Base-by-base conservation (phyloP, 1,140 invertebrate genomes). In the Globodera ellingtonae region DNA sequence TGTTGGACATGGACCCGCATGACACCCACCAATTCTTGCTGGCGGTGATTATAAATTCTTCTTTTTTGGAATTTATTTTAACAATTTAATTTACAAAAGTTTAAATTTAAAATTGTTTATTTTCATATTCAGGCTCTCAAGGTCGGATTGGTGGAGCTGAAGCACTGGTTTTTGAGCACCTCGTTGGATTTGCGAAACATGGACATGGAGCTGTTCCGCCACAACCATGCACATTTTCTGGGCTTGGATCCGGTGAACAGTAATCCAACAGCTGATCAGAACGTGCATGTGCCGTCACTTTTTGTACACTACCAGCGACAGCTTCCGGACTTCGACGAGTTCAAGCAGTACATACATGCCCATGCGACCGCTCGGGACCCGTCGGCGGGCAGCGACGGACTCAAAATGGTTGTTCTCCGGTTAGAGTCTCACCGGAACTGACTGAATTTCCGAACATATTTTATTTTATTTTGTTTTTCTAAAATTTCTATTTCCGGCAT, bases 201-300 rank as follows among this genome's bases (percentile, higher is more conserved):
- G 81, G 84, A 89, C 77, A 88, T 87, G 85, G 82, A 83, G 56
- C 73, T 89, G 10, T 89, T 89, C 65, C 82, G 88, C 9, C 86
- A 89, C 79, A 89, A 89, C 79, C 88, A 89, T 73, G 87, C 87
- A 10, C 82, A 88, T 46, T 89, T 89, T 81, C 80, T 89, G 65
- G 70, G 77, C 15, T 80, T 89, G 21, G 83, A 89, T 71, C 71
- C 79, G 8, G 75, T 77, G 21, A 13, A 21, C 13, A 52, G 52
- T 74, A 18, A 35, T 4, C 21, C 35, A 50, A 21, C n/a, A 66
- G 48, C 24, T 35, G 10, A 46, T 7, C 10, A 77, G 18, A n/a
- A 8, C 15, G 46, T 4, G 35, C 5, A 74, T 8, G 44, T 44
- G 10, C 18, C 21, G 18, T 21, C 44, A 47, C 52, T 48, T 44